Evolutionary conservation across 1,140 invertebrate species (phyloP), one percentile per base, ranked within the genome.

Genomic region (Trichoplusia ni): DNA sequence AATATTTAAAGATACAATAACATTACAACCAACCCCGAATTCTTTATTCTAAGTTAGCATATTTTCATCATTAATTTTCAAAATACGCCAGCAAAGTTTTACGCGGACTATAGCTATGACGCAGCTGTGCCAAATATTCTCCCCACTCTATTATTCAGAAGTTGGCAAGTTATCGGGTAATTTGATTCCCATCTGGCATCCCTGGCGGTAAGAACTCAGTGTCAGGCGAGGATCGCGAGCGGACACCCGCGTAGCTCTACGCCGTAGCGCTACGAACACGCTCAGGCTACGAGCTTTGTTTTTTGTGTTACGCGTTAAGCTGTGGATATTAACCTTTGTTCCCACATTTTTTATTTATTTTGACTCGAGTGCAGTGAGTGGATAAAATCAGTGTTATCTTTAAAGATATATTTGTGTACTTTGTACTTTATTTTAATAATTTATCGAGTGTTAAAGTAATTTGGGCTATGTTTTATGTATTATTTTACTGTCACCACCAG

Each of bases 111-210:
- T 29, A 14, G 31, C 37, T 16, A 23, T 19, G 54, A 31, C 18
- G 33, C 53, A 67, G 51, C 60, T 63, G 51, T 29, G 49, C 5
- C 31, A 61, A 51, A 56, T 54, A 27, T 56, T 61, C 47, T 38
- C 31, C 40, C 49, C 35, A 59, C 27, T 64, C 31, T 31, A 53
- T 59, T 64, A 64, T 64, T 64, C 33, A 53, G 47, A 60, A 29
- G 46, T 49, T 38, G 14, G 19, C 19, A 59, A 54, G 63, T 64
- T 53, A 64, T 59, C 51, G 68, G 68, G 63, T 65, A 70, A 70
- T 66, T 64, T 60, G 14, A 54, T 46, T 44, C 51, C 14, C 38
- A 42, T 37, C 42, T 70, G 68, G 68, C 47, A 70, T 62, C 68
- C 40, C 68, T 7, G 7, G 33, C 38, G 44, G 16, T 31, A 44